phyloP scores from a whole-genome alignment of 2,797 vertebrate species.

The Sardinella longiceps region DNA sequence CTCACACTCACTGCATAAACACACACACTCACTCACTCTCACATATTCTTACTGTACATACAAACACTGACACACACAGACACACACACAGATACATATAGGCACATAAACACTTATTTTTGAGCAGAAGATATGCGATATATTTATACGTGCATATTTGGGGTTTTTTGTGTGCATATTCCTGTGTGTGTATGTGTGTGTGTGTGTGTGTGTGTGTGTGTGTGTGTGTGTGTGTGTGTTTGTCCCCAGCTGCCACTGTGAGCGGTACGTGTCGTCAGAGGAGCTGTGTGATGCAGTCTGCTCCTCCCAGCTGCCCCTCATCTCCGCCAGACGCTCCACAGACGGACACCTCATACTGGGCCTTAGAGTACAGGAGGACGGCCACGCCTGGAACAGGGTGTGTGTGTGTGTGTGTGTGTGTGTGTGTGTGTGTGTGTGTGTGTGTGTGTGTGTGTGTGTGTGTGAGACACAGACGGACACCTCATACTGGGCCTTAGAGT shows the following conservation, averaged over 20 bases:
- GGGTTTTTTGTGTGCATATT: neutral
- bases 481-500: conserved; percentile 74
- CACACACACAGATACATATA: too few species aligned
- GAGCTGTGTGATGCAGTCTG: conserved; percentile 86
- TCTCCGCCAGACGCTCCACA: conserved; percentile 74
- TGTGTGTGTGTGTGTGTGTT: conserved; percentile 32
- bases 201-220: neutral
- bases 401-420: too few species aligned
- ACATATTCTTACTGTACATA: too few species aligned
- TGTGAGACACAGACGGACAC: conserved; percentile 69
- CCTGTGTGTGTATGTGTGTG: conserved; percentile 40
- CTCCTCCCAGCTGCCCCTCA: conserved; percentile 74
- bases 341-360: conserved; percentile 78
- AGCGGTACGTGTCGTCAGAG: conserved; percentile 83
- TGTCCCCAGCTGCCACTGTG: conserved; percentile 83
- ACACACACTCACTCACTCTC: too few species aligned
- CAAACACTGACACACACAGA: too few species aligned
- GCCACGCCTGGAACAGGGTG: conserved; percentile 23
- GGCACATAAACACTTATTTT: too few species aligned
- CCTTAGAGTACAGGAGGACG: conserved; percentile 54
- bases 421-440: neutral
- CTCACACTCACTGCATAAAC: too few species aligned
- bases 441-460: too few species aligned
- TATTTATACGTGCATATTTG: too few species aligned
- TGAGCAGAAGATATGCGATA: too few species aligned